These are phyloP conservation scores for Mythimna loreyi DNA, from an alignment of 2,888 invertebrate species.

Conservation along the genomic window DNA sequence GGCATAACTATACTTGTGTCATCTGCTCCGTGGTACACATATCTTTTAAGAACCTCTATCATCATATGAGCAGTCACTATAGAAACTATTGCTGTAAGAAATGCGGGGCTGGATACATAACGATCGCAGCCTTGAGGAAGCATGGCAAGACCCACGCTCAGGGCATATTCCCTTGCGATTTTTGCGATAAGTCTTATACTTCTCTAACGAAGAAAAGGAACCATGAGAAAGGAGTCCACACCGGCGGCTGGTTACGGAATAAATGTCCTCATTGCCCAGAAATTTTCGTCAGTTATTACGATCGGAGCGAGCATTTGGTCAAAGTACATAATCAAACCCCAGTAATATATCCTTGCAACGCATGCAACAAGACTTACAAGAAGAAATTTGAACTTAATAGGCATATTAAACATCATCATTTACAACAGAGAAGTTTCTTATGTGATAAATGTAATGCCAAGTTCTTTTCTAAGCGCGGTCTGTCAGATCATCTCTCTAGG, in stretches of 20 bases:
- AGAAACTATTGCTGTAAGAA: constrained; percentile 87
- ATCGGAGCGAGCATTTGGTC: constrained; percentile 84
- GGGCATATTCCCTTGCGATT: constrained; percentile 89
- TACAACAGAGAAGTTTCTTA: constrained; percentile 83
- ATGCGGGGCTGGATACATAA: constrained; percentile 86
- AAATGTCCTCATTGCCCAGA: constrained; percentile 87
- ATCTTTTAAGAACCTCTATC: constrained; percentile 86
- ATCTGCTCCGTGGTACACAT: constrained; percentile 84
- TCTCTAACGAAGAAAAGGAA: constrained; percentile 86
- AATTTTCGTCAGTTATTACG: constrained; percentile 87
- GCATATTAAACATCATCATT: constrained; percentile 86
- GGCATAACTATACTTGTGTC: constrained; percentile 83
- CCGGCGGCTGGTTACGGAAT: constrained; percentile 86
- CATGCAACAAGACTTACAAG: constrained; percentile 86
- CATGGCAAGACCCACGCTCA: constrained; percentile 87
- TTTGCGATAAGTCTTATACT: constrained; percentile 89
- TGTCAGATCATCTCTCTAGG: constrained; percentile 81
- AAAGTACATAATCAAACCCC: constrained; percentile 82
- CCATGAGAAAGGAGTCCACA: constrained; percentile 87
- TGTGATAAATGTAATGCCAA: constrained; percentile 86
- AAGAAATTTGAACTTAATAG: constrained; percentile 86
- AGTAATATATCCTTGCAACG: constrained; percentile 83
- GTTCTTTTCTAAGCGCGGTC: constrained; percentile 85
- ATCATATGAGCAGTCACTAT: constrained; percentile 88
- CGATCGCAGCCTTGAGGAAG: constrained; percentile 86